Base-by-base conservation (phyloP, 23 tunicate genomes). In the Ascidia mentula region DNA sequence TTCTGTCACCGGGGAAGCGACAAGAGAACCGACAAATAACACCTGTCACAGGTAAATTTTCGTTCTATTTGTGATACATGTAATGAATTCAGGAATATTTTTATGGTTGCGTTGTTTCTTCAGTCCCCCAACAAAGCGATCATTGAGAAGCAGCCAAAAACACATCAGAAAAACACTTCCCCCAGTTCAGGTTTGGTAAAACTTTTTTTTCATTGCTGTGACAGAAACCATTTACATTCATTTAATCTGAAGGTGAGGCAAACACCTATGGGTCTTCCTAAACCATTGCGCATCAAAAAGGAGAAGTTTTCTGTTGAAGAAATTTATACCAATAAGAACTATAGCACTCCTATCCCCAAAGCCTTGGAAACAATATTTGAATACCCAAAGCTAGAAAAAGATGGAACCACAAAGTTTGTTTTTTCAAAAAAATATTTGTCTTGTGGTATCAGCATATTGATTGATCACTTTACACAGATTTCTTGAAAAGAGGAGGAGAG, bases 201-300 rank as follows among this genome's bases (percentile, higher is more conserved):
- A 9, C 12, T 53, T 53, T 53, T 15, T 42, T 42, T 12, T 42
- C 15, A 6, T 20, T 53, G 22, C 2, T n/a, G n/a, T n/a, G 18
- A 45, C 60, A 18, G 60, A 45, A 45, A 22, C 75, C 18, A 28
- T 24, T 70, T 0, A n/a, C 18, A 24, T 9, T 32, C 9, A 40
- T 75, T 15, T 75, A 0, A 12, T 4, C 69, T 8, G 6, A 34
- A 92, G 92, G 76, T 80, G 0, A 60, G 97, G 24, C 97, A 92
- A 37, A 92, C 97, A 13, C 97, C 97, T 0, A 69, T 92, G 86
- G 97, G 97, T 24, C 45, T 92, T 53, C 97, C 97, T 1, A 92
- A 92, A 45, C 88, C 89, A 34, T 39, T 76, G 18, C 81, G 97
- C 15, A 8, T 87, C 26, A 82, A 79, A 75, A 92, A 92, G 69